Conservation (phyloP, 2,888 invertebrate genomes). For the Hirudinaria manillensis region DNA sequence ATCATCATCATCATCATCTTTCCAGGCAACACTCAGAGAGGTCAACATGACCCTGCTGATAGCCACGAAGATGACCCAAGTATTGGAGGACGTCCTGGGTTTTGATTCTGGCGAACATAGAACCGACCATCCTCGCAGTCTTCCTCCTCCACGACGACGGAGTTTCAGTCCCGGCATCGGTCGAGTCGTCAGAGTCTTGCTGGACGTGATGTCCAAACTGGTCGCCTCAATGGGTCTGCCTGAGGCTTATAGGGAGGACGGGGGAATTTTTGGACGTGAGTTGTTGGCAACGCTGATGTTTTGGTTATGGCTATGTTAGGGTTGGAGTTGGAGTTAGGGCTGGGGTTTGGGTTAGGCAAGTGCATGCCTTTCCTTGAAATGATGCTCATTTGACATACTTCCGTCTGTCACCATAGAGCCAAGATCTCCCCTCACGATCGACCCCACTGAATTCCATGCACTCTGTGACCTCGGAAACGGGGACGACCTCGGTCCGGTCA, state of each 20-base stretch:
- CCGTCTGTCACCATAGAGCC: neutral
- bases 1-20: neutral
- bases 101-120: too few species aligned
- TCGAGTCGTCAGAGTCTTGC: neutral
- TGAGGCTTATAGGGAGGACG: slow-evolving; percentile 31
- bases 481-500: neutral
- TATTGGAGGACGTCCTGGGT: too few species aligned
- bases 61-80: too few species aligned
- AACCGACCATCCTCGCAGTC: neutral
- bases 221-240: neutral
- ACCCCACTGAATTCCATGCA: neutral
- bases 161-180: neutral
- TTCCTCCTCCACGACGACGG: neutral
- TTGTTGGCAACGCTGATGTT: slow-evolving; percentile 19
- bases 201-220: neutral
- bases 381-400: neutral
- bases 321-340: neutral
- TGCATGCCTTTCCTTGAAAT: too few species aligned
- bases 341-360: neutral
- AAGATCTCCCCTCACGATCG: too few species aligned
- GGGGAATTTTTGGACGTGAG: slow-evolving; percentile 6
- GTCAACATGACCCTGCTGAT: too few species aligned
- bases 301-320: slow-evolving; percentile 14
- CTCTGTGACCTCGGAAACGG: neutral
- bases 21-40: too few species aligned